phyloP scores from a whole-genome alignment of 1,140 invertebrate genomes.

The Agrypnia vestita region DNA sequence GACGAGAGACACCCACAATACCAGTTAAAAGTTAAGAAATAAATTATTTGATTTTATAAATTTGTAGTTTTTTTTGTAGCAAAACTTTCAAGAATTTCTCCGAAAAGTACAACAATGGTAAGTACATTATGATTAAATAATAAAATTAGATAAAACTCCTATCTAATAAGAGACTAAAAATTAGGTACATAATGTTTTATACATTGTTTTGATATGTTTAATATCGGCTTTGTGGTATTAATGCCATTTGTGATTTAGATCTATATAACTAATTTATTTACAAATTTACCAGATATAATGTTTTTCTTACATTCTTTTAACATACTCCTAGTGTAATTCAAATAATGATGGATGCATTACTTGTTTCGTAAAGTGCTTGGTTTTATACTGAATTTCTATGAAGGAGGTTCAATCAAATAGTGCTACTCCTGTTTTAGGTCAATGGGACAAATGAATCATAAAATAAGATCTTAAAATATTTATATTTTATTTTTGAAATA shows the following conservation, averaged over 20 bases:
- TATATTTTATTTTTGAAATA: too few species aligned
- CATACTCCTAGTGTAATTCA: background rate
- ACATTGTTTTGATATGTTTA: slow-evolving; percentile 53
- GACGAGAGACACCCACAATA: too few species aligned
- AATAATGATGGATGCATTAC: background rate
- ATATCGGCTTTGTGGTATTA: slow-evolving; percentile 40
- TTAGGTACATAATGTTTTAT: slow-evolving; percentile 46
- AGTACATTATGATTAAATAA: background rate
- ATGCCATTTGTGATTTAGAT: slow-evolving; percentile 39
- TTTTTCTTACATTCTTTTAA: background rate
- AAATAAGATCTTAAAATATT: too few species aligned
- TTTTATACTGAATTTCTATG: background rate
- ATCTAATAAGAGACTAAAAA: slow-evolving; percentile 27
- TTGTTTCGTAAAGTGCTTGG: background rate
- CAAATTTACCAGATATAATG: background rate
- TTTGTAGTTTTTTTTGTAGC: too few species aligned
- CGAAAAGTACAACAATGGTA: too few species aligned
- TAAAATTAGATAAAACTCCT: slow-evolving; percentile 23
- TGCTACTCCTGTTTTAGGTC: too few species aligned
- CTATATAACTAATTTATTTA: slow-evolving; percentile 25
- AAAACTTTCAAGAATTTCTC: too few species aligned
- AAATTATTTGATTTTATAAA: too few species aligned
- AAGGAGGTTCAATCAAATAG: too few species aligned
- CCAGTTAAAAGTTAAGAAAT: too few species aligned
- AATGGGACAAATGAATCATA: too few species aligned